Conservation (phyloP, 2,888 invertebrate genomes). For the Osmoderma eremita region DNA sequence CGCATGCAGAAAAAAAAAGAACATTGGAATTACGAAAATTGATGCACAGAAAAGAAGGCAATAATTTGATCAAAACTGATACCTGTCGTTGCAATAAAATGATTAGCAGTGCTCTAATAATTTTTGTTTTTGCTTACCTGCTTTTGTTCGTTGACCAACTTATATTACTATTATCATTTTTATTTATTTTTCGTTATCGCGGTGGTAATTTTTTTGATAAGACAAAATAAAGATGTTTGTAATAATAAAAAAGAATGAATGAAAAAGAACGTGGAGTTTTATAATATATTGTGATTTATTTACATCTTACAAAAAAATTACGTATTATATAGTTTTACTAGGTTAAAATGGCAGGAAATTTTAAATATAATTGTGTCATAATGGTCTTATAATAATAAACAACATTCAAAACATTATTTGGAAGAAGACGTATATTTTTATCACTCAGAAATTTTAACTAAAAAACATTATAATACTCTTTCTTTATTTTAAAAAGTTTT, state of each 20-base stretch:
- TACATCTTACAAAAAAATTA: conserved; percentile 46
- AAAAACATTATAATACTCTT: conserved; percentile 36
- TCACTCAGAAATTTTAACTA: conserved; percentile 32
- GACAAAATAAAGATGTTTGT: conserved; percentile 8
- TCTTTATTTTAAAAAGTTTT: conserved; percentile 29
- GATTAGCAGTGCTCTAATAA: too few species aligned
- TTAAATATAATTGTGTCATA: conserved; percentile 38
- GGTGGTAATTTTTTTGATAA: conserved; percentile 34
- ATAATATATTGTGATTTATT: conserved; percentile 45
- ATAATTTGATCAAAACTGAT: too few species aligned
- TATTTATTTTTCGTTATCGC: not conserved
- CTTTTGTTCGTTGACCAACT: too few species aligned
- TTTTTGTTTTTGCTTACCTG: too few species aligned
- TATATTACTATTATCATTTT: not conserved
- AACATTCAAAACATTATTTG: conserved; percentile 36
- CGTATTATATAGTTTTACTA: conserved; percentile 44
- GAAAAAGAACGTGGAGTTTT: conserved; percentile 31
- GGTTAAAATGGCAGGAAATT: conserved; percentile 45
- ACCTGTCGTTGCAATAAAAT: too few species aligned
- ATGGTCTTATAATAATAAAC: conserved; percentile 36
- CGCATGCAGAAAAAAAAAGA: too few species aligned
- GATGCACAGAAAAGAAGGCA: too few species aligned
- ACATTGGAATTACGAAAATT: too few species aligned
- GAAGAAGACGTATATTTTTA: conserved; percentile 37
- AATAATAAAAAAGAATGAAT: conserved; percentile 4